Conservation (phyloP, 2,113 vertebrate species). For the Corvus hawaiiensis region DNA sequence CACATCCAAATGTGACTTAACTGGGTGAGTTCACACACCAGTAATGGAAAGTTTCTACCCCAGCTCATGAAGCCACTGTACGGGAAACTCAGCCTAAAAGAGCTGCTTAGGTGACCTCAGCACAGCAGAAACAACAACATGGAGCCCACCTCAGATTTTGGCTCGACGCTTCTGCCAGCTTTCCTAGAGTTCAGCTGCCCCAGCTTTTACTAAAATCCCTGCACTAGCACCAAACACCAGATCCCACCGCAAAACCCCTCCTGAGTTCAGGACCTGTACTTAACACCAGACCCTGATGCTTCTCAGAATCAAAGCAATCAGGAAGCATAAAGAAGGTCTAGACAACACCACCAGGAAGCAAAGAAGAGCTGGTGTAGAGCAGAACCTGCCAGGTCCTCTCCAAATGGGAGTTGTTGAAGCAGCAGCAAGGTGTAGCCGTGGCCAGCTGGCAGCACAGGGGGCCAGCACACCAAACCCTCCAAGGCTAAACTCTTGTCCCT, state of each 20-base stretch:
- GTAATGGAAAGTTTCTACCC: not conserved
- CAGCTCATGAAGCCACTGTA: not conserved
- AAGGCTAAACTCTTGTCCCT: not conserved
- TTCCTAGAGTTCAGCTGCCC: not conserved
- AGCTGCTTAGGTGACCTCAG: not conserved
- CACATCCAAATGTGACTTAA: not conserved
- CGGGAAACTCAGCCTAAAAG: not conserved
- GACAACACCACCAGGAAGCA: not conserved
- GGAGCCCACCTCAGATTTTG: not conserved
- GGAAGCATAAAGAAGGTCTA: not conserved
- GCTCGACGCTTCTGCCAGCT: not conserved
- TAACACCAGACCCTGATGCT: not conserved
- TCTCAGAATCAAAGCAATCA: not conserved
- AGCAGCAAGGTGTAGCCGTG: not conserved
- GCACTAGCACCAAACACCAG: not conserved
- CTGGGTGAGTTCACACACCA: not conserved
- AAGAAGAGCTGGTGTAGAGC: not conserved
- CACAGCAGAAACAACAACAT: not conserved
- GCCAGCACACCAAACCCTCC: not conserved
- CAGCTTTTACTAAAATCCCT: not conserved
- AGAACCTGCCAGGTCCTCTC: not conserved
- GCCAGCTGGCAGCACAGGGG: not conserved
- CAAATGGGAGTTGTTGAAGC: not conserved
- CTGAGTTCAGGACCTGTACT: not conserved
- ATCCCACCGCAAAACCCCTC: not conserved